A percentile compares a stretch with the other conserved stretches of the same genome.
These are phyloP conservation scores for Monomorium pharaonis DNA, from an alignment of 1,140 invertebrate genomes.

Conservation along the genomic window DNA sequence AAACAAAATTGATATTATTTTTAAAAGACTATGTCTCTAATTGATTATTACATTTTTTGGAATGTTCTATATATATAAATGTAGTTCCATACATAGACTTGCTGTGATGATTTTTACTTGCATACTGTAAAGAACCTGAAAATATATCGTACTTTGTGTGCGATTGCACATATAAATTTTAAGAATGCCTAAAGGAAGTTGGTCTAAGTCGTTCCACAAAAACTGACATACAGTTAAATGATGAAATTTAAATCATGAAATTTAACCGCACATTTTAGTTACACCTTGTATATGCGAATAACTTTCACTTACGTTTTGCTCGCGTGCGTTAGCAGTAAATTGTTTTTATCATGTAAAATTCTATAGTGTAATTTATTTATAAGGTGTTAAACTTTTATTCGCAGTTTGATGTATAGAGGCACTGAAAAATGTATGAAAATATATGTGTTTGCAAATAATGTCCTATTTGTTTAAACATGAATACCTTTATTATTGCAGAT, in stretches of 20 bases:
- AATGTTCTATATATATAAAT: conserved; percentile 13
- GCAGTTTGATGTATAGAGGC: conserved; percentile 22
- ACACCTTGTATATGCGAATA: conserved; percentile 18
- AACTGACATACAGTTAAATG: background rate
- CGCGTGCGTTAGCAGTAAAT: conserved; percentile 25
- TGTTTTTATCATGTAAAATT: conserved; percentile 23
- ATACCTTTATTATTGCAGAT: background rate
- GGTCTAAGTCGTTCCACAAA: conserved; percentile 1
- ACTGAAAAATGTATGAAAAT: conserved; percentile 35
- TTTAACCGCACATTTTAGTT: background rate
- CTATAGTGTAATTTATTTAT: conserved; percentile 3
- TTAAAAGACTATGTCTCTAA: conserved; percentile 15
- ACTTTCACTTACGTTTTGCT: conserved; percentile 6
- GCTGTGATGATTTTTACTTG: background rate
- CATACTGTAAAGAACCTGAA: background rate
- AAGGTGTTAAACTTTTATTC: conserved; percentile 28
- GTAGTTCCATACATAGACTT: conserved; percentile 21
- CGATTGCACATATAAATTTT: conserved; percentile 7
- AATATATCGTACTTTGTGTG: background rate
- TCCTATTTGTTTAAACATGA: conserved; percentile 16
- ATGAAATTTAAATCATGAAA: background rate
- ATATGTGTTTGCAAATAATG: conserved; percentile 52
- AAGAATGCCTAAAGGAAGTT: background rate
- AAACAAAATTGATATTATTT: background rate
- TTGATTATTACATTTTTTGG: conserved; percentile 30